Evolutionary conservation across 2,797 vertebrate species (phyloP).

Genomic region (Manis crassicaudata): DNA sequence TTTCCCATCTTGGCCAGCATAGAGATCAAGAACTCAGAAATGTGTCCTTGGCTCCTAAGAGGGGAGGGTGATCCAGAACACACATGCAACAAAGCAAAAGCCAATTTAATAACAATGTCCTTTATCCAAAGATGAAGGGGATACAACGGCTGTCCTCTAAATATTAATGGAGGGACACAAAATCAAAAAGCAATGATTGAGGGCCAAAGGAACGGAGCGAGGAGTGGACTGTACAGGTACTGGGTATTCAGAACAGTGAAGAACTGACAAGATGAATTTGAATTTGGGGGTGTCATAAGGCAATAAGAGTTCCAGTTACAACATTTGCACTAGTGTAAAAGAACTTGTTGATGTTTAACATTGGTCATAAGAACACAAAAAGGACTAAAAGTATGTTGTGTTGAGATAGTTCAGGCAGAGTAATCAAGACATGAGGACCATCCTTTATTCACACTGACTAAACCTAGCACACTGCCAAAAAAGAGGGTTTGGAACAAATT

Average conservation of each 20-base stretch:
- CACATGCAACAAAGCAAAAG: constrained; percentile 53
- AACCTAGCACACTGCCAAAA: constrained; percentile 83
- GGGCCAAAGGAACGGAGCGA: background rate
- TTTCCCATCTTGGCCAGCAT: constrained; percentile 56
- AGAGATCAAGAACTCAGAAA: constrained; percentile 63
- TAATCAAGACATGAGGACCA: constrained; percentile 80
- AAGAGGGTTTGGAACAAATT: constrained; percentile 85
- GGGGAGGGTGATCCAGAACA: constrained; percentile 53
- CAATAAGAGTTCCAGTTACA: background rate
- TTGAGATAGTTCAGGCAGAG: constrained; percentile 81
- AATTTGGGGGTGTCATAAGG: background rate
- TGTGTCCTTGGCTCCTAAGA: constrained; percentile 70
- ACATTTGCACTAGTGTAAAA: constrained; percentile 49
- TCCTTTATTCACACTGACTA: constrained; percentile 85
- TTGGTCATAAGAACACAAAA: constrained; percentile 47
- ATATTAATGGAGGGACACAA: background rate
- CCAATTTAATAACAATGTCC: constrained; percentile 59
- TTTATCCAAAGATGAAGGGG: constrained; percentile 32
- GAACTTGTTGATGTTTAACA: constrained; percentile 63
- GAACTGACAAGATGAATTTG: background rate
- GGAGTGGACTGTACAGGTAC: background rate
- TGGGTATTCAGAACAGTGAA: background rate
- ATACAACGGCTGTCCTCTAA: background rate
- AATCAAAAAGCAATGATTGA: background rate
- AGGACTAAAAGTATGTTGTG: constrained; percentile 74